Base-by-base conservation (phyloP, 2,113 vertebrate species). In the Coregonus clupeaformis region DNA sequence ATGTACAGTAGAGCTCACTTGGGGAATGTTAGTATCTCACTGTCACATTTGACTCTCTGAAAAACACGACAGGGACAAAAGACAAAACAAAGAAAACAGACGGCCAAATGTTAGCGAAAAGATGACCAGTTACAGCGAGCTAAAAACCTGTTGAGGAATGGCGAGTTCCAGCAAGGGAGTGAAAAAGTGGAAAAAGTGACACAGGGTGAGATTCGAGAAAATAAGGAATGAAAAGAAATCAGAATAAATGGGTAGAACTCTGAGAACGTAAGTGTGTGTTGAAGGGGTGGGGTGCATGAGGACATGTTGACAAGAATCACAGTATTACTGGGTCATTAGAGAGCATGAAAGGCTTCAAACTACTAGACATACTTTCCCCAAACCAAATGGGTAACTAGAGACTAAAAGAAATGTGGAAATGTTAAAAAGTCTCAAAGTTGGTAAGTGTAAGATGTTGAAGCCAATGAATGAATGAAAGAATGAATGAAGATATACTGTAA, bases 31-130 rank as follows among this genome's bases (percentile, higher is more conserved):
- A 94, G 87, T 85, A 86, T 88, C 5, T 90, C 88, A 88, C 77
- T 72, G 89, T 87, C 89, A 93, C 86, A 91, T 84, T 82, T 91
- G 78, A 88, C 80, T 87, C 91, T 94, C 91, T 92, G 89, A 68
- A 93, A 92, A 81, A 81, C 80, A 52, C 85, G 42, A 76, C 64
- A 82, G 65, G 67, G 24, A 75, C 59, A 73, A 32, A 6, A 22
- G 24, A 75, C 59, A 73, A 32, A 6, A 22, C 29, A 45, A 73
- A n/a, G 16, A 30, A 80, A 22, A 71, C 69, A 72, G 49, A 13
- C 65, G 71, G 3, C 80, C 6, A 52, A 68, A 47, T 69, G 25
- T 76, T 71, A 79, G 72, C 11, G n/a, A 25, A 45, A 45, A 74
- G 22, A 88, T 62, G 76, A n/a, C 59, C 25, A 57, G 68, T 49